Evolutionary conservation across 2,888 invertebrate genomes (phyloP), one percentile per base, ranked within the genome.

Genomic region (Spatulosminthurus flaviceps): DNA sequence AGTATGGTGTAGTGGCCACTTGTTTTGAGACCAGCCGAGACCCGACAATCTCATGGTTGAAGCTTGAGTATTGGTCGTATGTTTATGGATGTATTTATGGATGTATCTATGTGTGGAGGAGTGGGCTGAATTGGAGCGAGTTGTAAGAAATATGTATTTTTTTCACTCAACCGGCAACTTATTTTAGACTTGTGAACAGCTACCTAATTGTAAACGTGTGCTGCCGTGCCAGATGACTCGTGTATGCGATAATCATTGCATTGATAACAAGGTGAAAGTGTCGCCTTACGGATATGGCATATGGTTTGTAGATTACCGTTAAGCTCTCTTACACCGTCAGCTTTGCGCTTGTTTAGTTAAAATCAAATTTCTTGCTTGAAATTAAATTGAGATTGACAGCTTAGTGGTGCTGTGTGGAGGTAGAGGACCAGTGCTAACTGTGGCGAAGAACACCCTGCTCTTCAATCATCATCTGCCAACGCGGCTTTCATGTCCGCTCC

Each of bases 121-220:
- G n/a, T n/a, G n/a, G n/a, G n/a, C n/a, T n/a, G n/a, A n/a, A n/a
- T n/a, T n/a, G n/a, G n/a, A n/a, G n/a, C n/a, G n/a, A n/a, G n/a
- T 19, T 13, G 5, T 16, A 51, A 51, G n/a, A 51, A 51, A 51
- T n/a, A 51, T 51, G 51, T 51, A 51, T 51, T 9, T 51, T n/a
- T 51, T 51, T 19, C 51, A 19, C 19, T 51, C 34, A 34, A 34
- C 34, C 34, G 9, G 60, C 13, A 64, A 22, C 64, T 24, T 64
- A 64, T 64, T 64, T 64, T 22, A 11, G 26, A 64, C 24, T 64
- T 64, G 64, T 64, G 64, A 64, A 64, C 64, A 64, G 64, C 64
- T 64, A 22, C 64, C 64, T 64, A 64, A 64, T 64, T 64, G 64
- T 64, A 64, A 64, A 64, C 64, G 22, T 64, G 64, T 64, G 64